Percentiles rank a stretch among this genome's conserved stretches.
phyloP scores from a whole-genome alignment of 1,140 invertebrate species.

The Frieseomelitta varia region DNA sequence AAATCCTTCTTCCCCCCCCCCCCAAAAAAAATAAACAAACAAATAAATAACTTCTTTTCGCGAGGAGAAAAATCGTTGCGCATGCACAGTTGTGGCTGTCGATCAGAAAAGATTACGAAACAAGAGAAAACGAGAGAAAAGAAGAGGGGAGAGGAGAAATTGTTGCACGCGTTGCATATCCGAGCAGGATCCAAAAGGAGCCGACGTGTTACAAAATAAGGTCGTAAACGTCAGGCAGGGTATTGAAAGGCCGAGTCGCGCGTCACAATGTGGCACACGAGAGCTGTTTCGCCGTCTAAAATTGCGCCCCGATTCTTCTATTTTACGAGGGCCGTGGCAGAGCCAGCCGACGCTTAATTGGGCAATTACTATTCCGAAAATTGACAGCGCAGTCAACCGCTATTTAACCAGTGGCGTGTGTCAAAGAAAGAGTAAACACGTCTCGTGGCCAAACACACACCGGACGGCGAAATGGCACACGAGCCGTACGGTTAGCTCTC shows the following conservation, averaged over 20 bases:
- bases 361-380: slow-evolving; percentile 28
- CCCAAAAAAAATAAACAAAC: neutral
- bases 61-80: no score
- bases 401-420: slow-evolving; percentile 28
- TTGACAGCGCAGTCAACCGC: slow-evolving; percentile 13
- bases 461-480: slow-evolving; percentile 38
- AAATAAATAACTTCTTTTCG: no score
- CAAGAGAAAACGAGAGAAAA: no score
- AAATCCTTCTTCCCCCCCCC: neutral
- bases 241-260: neutral
- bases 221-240: slow-evolving; percentile 5
- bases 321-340: neutral
- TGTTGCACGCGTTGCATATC: neutral
- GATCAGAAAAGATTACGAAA: no score
- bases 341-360: slow-evolving; percentile 2
- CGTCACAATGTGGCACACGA: slow-evolving; percentile 15
- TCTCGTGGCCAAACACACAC: neutral
- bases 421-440: slow-evolving; percentile 36
- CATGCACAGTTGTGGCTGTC: no score
- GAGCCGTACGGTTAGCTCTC: slow-evolving; percentile 31
- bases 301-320: slow-evolving; percentile 20
- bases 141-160: no score
- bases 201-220: neutral
- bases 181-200: neutral
- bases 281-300: slow-evolving; percentile 4